Evolutionary conservation across 2,113 vertebrate species (phyloP).

Genomic region (Prinia subflava): DNA sequence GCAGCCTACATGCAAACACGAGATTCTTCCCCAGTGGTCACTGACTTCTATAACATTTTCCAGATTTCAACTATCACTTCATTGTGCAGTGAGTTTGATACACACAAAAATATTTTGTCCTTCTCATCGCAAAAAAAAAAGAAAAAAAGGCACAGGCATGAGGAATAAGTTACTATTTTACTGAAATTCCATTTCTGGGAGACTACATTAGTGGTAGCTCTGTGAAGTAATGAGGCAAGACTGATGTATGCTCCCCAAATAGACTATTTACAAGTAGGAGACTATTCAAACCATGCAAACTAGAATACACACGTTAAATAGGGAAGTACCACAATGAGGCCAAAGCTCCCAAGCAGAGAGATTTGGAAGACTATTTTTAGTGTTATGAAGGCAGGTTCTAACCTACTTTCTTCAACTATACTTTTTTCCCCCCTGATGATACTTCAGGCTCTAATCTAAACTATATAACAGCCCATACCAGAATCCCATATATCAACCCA

Average conservation of each 20-base stretch:
- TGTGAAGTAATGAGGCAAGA: not conserved
- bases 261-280: conserved; percentile 45
- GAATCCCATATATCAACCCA: not conserved
- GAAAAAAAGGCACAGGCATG: not conserved
- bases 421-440: not conserved
- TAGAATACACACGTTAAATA: not conserved
- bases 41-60: not conserved
- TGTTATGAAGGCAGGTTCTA: conserved; percentile 11
- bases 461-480: not conserved
- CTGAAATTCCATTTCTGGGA: not conserved
- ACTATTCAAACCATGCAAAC: conserved; percentile 42
- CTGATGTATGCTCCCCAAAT: conserved; percentile 36
- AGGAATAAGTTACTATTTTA: not conserved
- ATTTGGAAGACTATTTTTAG: conserved; percentile 46
- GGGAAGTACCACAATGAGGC: conserved; percentile 30
- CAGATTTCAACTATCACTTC: not conserved
- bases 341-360: conserved; percentile 1
- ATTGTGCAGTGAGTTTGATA: rapidly evolving
- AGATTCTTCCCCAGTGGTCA: not conserved
- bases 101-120: not conserved
- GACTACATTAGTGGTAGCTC: not conserved
- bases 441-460: not conserved
- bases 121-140: not conserved
- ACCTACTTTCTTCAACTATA: conserved; percentile 7
- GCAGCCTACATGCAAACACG: not conserved